Percentiles rank a stretch among this genome's conserved stretches.
These are phyloP conservation scores for Hoplias malabaricus DNA, from an alignment of 2,113 vertebrate genomes.

Conservation along the genomic window DNA sequence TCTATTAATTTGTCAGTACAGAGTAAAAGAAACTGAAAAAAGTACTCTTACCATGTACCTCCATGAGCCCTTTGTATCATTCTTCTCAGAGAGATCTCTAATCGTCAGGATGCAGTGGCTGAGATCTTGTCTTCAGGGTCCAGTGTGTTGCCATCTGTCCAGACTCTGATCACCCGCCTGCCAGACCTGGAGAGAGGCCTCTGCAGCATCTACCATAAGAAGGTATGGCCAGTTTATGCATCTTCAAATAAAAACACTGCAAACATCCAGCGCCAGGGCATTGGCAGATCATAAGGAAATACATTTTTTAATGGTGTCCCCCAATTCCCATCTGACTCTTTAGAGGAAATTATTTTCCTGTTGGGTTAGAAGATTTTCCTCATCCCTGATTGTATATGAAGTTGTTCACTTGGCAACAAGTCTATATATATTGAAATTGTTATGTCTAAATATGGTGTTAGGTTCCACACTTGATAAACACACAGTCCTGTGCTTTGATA, in stretches of 20 bases:
- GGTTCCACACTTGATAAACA: too few relatives aligned
- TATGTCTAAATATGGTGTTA: too few relatives aligned
- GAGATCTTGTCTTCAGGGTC: constrained; percentile 88
- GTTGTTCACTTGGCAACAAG: too few relatives aligned
- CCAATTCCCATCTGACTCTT: too few relatives aligned
- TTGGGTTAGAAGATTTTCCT: too few relatives aligned
- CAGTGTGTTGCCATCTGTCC: constrained; percentile 76
- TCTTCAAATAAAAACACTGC: not conserved
- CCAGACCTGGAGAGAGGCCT: constrained; percentile 94
- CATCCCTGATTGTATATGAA: too few relatives aligned
- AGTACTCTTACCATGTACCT: not conserved
- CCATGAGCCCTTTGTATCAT: not conserved
- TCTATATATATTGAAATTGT: too few relatives aligned
- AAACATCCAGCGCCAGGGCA: not conserved
- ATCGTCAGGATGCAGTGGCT: constrained; percentile 85
- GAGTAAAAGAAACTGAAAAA: too few relatives aligned
- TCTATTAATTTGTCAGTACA: too few relatives aligned
- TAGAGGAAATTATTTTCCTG: too few relatives aligned
- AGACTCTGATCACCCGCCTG: constrained; percentile 79
- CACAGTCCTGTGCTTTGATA: too few relatives aligned
- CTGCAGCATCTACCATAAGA: constrained; percentile 96
- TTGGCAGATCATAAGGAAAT: not conserved
- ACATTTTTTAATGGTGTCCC: too few relatives aligned
- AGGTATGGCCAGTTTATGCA: constrained; percentile 71
- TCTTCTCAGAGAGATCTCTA: constrained; percentile 75